Base-by-base conservation (phyloP, 30 jellyfish, hydroid and myxozoan species). In the Cassiopea xamachana region DNA sequence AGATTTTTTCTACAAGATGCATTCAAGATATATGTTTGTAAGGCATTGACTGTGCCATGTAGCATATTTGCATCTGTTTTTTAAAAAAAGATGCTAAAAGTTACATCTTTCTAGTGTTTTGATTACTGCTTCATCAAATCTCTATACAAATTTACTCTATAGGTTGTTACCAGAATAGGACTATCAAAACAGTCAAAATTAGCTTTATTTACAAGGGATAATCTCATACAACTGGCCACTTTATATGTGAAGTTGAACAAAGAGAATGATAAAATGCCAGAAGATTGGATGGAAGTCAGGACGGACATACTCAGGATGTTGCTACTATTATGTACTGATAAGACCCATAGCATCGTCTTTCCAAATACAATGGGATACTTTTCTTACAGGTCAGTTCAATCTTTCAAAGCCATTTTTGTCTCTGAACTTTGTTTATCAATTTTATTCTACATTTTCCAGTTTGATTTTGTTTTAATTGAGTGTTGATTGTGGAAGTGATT, bases 101-200 rank as follows among this genome's bases (percentile, higher is more conserved):
- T 27, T 27, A 27, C 39, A 27, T 27, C 39, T 27, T 27, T 27
- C 39, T 27, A 27, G 39, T 27, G 39, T 27, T 27, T 27, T 27
- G 39, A 27, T 27, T 27, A 27, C 39, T 27, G 39, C 39, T 27
- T 27, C 39, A 27, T 27, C 39, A 27, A 27, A 27, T 27, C 39
- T 27, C 39, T 27, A 27, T 27, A 27, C 39, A 27, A 27, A 27
- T 27, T 27, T 27, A 27, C 39, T 27, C 39, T 14, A 5, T 43
- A 86, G 98, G 97, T 93, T 14, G 90, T 93, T 39, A 73, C 88
- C 27, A 87, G 75, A 49, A 67, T 75, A 18, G 80, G 84, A 2
- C 47, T 93, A 75, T 82, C 90, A 16, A 93, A 88, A 85, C 85
- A 93, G 92, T 88, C 96, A 67, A 93, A 93, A 79, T 58, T 93